These are phyloP conservation scores for Leptopilina boulardi DNA, from an alignment of 1,140 invertebrate genomes.

Conservation along the genomic window DNA sequence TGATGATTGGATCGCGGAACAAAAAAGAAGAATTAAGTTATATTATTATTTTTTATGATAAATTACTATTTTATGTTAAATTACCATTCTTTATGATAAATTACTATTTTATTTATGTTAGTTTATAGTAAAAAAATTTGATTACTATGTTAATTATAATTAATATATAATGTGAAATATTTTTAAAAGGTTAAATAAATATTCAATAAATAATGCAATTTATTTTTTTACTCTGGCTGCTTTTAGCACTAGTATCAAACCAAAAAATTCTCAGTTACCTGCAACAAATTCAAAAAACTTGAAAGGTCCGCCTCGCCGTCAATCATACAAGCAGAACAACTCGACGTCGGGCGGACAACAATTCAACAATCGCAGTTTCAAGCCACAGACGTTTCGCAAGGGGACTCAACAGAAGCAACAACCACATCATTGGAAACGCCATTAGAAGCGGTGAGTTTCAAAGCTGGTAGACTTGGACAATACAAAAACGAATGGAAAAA, in stretches of 20 bases:
- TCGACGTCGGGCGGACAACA: slow-evolving; percentile 1
- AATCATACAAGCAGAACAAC: neutral
- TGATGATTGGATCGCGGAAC: too few species aligned
- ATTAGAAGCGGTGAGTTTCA: slow-evolving; percentile 34
- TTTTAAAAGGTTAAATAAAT: too few species aligned
- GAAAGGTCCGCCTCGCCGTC: slow-evolving; percentile 28
- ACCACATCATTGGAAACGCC: neutral
- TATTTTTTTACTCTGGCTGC: neutral
- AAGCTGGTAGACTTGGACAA: slow-evolving; percentile 35
- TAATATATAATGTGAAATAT: too few species aligned
- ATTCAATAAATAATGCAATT: too few species aligned
- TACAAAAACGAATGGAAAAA: slow-evolving; percentile 38
- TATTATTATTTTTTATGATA: too few species aligned
- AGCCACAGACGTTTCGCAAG: neutral
- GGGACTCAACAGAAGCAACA: neutral
- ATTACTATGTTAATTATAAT: too few species aligned
- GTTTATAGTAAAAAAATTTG: too few species aligned
- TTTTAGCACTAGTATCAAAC: neutral
- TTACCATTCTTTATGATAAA: too few species aligned
- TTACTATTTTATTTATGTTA: too few species aligned
- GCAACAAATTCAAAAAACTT: slow-evolving; percentile 29
- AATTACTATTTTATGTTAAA: too few species aligned
- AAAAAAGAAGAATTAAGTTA: too few species aligned
- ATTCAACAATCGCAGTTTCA: neutral
- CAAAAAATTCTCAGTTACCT: neutral